phyloP scores from a whole-genome alignment of 2,888 invertebrate genomes.

The Atherix ibis region DNA sequence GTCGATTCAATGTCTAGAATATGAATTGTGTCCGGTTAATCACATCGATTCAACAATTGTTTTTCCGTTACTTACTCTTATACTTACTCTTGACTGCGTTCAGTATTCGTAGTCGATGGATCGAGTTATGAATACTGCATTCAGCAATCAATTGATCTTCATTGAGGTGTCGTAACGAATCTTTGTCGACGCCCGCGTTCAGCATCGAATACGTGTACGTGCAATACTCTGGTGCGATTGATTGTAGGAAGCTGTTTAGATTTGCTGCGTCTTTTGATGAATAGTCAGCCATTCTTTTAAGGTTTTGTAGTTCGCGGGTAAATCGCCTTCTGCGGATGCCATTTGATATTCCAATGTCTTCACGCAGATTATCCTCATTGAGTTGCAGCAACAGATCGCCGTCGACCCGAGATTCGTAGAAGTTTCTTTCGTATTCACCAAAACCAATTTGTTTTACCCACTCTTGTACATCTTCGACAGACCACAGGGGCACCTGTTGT shows the following conservation, averaged over 20 bases:
- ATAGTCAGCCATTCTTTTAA: slow-evolving; percentile 94
- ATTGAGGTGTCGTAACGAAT: slow-evolving; percentile 66
- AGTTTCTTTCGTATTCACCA: slow-evolving; percentile 63
- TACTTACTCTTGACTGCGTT: slow-evolving; percentile 56
- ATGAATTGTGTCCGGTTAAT: too few relatives aligned
- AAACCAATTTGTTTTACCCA: slow-evolving; percentile 99
- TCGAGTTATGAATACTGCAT: slow-evolving; percentile 85
- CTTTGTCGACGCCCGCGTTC: slow-evolving; percentile 86
- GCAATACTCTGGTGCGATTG: slow-evolving; percentile 76
- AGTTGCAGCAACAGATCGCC: slow-evolving; percentile 88
- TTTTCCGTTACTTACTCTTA: too few relatives aligned
- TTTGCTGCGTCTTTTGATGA: slow-evolving; percentile 86
- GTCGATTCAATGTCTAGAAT: slow-evolving; percentile 51
- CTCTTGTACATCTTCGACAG: slow-evolving; percentile 86
- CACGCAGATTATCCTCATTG: slow-evolving; percentile 77
- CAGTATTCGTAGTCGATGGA: slow-evolving; percentile 80
- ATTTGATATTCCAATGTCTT: slow-evolving; percentile 85
- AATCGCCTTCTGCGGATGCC: slow-evolving; percentile 88
- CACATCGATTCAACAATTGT: too few relatives aligned
- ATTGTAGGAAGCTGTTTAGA: slow-evolving; percentile 69
- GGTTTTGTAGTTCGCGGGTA: slow-evolving; percentile 75
- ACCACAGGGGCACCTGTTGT: slow-evolving; percentile 97
- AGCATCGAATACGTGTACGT: slow-evolving; percentile 96
- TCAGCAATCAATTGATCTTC: slow-evolving; percentile 85
- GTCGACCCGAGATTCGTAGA: slow-evolving; percentile 85